Evolutionary conservation across 1,140 invertebrate genomes (phyloP).

Genomic region (Chionoecetes opilio): DNA sequence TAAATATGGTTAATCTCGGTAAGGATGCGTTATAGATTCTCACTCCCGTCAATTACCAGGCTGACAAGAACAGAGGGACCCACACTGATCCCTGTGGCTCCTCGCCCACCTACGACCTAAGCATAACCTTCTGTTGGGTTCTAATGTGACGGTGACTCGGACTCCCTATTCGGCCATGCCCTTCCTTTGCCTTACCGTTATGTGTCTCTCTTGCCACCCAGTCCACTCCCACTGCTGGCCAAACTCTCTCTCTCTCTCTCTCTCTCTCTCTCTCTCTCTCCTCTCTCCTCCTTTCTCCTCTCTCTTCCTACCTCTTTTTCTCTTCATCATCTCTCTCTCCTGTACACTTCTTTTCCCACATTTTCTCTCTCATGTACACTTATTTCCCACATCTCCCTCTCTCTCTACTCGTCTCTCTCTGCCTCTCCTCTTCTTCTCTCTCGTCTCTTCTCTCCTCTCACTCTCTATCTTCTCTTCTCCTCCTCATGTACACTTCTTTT

Average conservation of each 20-base stretch:
- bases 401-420: neutral
- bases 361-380: neutral
- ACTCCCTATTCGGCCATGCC: neutral
- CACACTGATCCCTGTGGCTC: conserved; percentile 20
- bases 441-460: neutral
- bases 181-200: neutral
- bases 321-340: no score
- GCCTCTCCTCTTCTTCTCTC: neutral
- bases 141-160: conserved; percentile 43
- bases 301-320: neutral
- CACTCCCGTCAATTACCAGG: conserved; percentile 39
- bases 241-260: neutral
- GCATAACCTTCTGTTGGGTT: conserved; percentile 43
- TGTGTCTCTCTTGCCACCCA: neutral
- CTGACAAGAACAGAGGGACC: conserved; percentile 29
- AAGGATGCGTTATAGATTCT: conserved; percentile 47
- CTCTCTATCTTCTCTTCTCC: no score
- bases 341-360: neutral
- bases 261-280: neutral
- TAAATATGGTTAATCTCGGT: conserved; percentile 41
- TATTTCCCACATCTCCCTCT: neutral
- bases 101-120: conserved; percentile 39
- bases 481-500: no score
- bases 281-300: neutral
- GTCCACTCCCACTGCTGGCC: no score